A percentile compares a stretch with the other conserved stretches of the same genome.
phyloP scores from a whole-genome alignment of 2,888 invertebrate species.

The Drosophila paramelanica region DNA sequence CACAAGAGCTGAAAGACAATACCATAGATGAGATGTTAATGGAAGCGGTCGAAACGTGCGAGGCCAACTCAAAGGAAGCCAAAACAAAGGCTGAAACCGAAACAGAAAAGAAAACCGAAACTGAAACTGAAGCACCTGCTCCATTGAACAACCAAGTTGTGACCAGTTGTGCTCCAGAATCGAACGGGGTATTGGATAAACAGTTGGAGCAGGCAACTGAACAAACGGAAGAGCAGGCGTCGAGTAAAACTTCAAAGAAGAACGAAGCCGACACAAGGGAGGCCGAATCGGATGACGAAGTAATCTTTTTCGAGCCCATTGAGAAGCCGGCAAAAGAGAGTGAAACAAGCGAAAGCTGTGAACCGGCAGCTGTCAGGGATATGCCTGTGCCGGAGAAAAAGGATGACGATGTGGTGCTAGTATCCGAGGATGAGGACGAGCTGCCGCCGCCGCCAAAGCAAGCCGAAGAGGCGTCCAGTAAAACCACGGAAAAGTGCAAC shows the following conservation, averaged over 20 bases:
- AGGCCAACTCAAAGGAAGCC: slow-evolving; percentile 1
- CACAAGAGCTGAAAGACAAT: slow-evolving; percentile 26
- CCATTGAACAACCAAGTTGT: background rate
- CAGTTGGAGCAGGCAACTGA: background rate
- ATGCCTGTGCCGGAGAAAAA: slow-evolving; percentile 23
- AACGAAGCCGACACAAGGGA: slow-evolving; percentile 11
- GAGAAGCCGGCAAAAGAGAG: slow-evolving; percentile 41
- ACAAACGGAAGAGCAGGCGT: background rate
- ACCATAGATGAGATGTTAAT: slow-evolving; percentile 6
- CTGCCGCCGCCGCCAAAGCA: slow-evolving; percentile 6
- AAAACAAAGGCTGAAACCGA: background rate
- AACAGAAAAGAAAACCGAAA: background rate
- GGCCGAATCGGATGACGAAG: slow-evolving; percentile 73
- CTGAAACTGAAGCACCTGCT: slow-evolving; percentile 1
- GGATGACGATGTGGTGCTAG: slow-evolving; percentile 62
- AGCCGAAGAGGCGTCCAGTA: slow-evolving; percentile 3
- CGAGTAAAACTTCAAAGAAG: slow-evolving; percentile 6
- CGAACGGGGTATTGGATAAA: slow-evolving; percentile 9
- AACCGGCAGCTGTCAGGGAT: slow-evolving; percentile 5
- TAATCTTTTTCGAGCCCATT: slow-evolving; percentile 74
- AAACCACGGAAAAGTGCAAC: background rate
- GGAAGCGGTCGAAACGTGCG: slow-evolving; percentile 1
- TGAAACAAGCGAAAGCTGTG: background rate
- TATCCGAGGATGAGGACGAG: slow-evolving; percentile 74
- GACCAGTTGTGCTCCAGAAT: background rate